Base-by-base conservation (phyloP, 2,113 vertebrate genomes). In the Strix aluco region DNA sequence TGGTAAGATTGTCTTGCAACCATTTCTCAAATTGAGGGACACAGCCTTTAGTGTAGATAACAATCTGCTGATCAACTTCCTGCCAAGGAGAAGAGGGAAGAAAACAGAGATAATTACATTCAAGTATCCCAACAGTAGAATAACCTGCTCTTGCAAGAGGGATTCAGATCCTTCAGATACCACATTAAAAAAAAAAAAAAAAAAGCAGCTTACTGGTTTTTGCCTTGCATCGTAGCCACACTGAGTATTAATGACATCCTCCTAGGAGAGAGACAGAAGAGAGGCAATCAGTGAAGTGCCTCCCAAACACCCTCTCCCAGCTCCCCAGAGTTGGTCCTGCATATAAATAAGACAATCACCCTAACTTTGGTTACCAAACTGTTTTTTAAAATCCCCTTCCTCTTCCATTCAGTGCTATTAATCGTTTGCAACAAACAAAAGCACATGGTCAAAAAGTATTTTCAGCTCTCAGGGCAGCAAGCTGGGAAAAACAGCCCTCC, bases 21-120 rank as follows among this genome's bases (percentile, higher is more conserved):
- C 99, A 99, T 95, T 99, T 99, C 98, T 99, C 99, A 98, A 99
- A 99, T 97, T 99, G 99, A 15, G 99, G 99, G 84, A 99, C 99
- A 9, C 99, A 99, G 96, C 99, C 99, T 97, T 99, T 99, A 42
- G 99, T 99, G 66, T 99, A 98, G 97, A 99, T 99, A 91, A 99
- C 99, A 65, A 98, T 98, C 98, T 99, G 99, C 96, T 99, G 99
- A 95, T 99, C 99, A 2, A 99, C 97, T 92, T 99, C 99, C 99
- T 99, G 97, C 10, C 91, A 65, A 81, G 79, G 70, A 96, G 78
- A 95, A 91, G 72, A 96, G 90, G 80, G 74, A 92, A 96, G 77
- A 86, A 88, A 84, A 91, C 11, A 89, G 16, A 80, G 29, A 66
- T 62, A 57, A 88, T 88, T 87, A 94, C n/a, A 88, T 72, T 74